Percentiles rank a stretch among this genome's conserved stretches.
phyloP scores from a whole-genome alignment of 1,140 invertebrate species.

The Lysiphlebus fabarum region DNA sequence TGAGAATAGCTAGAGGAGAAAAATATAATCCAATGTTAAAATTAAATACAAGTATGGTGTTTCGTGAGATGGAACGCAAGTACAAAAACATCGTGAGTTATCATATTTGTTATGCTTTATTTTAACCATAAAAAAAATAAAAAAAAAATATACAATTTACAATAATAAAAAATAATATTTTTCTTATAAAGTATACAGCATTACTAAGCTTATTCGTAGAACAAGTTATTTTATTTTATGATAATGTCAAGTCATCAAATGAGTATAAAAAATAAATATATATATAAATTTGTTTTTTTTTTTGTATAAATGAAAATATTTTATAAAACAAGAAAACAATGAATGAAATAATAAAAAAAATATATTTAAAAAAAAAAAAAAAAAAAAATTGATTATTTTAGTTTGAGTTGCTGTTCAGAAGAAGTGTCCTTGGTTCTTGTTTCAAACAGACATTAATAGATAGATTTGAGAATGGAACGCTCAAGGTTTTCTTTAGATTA shows the following conservation, averaged over 20 bases:
- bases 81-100: conserved; percentile 62
- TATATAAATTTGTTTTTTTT: not conserved
- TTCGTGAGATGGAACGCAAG: conserved; percentile 59
- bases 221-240: conserved; percentile 7
- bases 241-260: conserved; percentile 4
- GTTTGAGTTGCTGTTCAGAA: conserved; percentile 49
- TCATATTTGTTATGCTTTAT: conserved; percentile 7
- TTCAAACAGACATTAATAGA: conserved; percentile 65
- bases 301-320: not conserved
- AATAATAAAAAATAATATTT: conserved; percentile 5
- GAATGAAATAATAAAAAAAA: too few species aligned
- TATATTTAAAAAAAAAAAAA: not conserved
- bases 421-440: conserved; percentile 61
- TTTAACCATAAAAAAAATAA: not conserved
- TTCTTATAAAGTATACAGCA: not conserved
- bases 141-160: conserved; percentile 1
- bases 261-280: not conserved
- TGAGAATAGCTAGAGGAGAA: conserved; percentile 66
- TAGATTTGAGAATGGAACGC: conserved; percentile 65
- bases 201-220: not conserved
- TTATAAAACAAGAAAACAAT: not conserved
- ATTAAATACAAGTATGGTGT: conserved; percentile 56
- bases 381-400: conserved; percentile 34
- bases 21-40: conserved; percentile 61
- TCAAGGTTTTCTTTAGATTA: conserved; percentile 73